phyloP scores from a whole-genome alignment of 2,797 vertebrate genomes.

The Champsocephalus esox region DNA sequence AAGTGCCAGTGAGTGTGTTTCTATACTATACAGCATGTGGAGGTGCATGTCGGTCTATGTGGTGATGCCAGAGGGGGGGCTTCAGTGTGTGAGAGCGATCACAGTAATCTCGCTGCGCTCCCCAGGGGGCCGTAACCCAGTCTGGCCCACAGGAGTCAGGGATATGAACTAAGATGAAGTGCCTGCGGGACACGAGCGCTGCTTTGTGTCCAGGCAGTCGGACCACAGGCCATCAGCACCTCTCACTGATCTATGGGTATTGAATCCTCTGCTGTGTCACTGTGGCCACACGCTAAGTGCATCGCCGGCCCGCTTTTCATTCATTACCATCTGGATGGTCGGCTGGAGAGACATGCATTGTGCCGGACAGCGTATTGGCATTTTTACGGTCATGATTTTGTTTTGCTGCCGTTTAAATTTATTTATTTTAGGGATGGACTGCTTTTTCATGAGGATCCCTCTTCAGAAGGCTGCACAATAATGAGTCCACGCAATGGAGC shows the following conservation, averaged over 20 bases:
- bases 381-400: constrained; percentile 83
- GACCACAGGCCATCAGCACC: constrained; percentile 65
- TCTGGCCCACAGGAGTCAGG: constrained; percentile 54
- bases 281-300: constrained; percentile 61
- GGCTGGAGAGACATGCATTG: constrained; percentile 71
- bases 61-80: constrained; percentile 23
- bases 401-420: constrained; percentile 81
- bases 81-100: constrained; percentile 59
- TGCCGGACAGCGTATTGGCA: constrained; percentile 77
- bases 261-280: constrained; percentile 74
- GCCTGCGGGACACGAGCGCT: constrained; percentile 62
- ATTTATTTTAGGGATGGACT: constrained; percentile 63
- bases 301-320: constrained; percentile 67
- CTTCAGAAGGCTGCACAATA: constrained; percentile 38
- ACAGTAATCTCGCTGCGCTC: constrained; percentile 68
- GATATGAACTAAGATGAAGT: constrained; percentile 80
- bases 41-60: constrained; percentile 22
- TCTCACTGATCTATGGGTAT: constrained; percentile 80
- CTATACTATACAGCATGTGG: constrained; percentile 3
- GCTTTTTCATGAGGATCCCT: constrained; percentile 64
- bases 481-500: constrained; percentile 35
- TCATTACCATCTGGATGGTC: constrained; percentile 75
- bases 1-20: constrained; percentile 42
- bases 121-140: constrained; percentile 71
- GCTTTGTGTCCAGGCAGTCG: constrained; percentile 75